These are phyloP conservation scores for Philaenus spumarius DNA, from an alignment of 1,140 invertebrate genomes.

Conservation along the genomic window DNA sequence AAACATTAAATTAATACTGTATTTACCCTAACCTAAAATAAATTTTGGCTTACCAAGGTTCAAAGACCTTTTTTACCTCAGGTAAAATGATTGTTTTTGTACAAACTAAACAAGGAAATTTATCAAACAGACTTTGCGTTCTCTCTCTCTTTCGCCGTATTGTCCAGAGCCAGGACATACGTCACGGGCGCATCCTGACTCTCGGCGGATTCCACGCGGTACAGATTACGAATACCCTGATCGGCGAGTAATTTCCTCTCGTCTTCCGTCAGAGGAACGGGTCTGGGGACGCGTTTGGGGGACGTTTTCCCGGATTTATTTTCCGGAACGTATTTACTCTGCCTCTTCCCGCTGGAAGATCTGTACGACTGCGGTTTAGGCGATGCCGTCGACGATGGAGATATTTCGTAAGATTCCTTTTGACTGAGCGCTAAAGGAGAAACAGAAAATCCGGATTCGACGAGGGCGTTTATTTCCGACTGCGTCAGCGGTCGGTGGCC, in stretches of 20 bases:
- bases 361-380: slow-evolving; percentile 31
- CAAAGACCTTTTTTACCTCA: too few relatives aligned
- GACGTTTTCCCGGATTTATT: slow-evolving; percentile 34
- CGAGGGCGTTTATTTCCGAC: slow-evolving; percentile 37
- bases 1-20: too few relatives aligned
- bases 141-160: slow-evolving; percentile 10
- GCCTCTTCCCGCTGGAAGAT: slow-evolving; percentile 33
- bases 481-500: slow-evolving; percentile 32
- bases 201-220: slow-evolving; percentile 28
- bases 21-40: too few relatives aligned
- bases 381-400: slow-evolving; percentile 31
- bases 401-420: slow-evolving; percentile 2
- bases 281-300: slow-evolving; percentile 35
- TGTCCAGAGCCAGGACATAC: slow-evolving; percentile 24
- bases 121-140: background rate
- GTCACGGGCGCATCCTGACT: slow-evolving; percentile 21
- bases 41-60: too few relatives aligned
- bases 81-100: background rate
- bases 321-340: slow-evolving; percentile 28
- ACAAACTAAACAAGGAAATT: background rate
- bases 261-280: slow-evolving; percentile 36
- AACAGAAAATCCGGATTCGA: slow-evolving; percentile 40
- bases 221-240: slow-evolving; percentile 41
- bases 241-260: slow-evolving; percentile 32
- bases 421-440: slow-evolving; percentile 33